Base-by-base conservation (phyloP, 2,888 invertebrate species). In the Baccha elongata region DNA sequence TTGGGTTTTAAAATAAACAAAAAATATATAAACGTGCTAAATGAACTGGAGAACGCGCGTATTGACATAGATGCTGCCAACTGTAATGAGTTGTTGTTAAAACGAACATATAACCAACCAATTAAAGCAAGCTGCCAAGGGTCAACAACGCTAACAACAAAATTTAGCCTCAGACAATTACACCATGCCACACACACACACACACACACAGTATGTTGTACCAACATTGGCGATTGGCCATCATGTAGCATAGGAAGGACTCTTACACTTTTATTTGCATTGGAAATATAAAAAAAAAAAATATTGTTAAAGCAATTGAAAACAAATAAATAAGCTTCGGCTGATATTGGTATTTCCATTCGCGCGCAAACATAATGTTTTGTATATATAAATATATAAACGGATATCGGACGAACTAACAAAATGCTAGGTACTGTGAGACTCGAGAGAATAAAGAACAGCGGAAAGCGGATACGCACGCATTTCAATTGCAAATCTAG, bases 401-500 rank as follows among this genome's bases (percentile, higher is more conserved):
- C 6, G 21, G n/a, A 11, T 5, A 37, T 3, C 8, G 3, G 29
- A 29, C 7, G 1, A 10, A 11, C 10, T 0, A 37, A 11, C 15
- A 15, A 40, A 58, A 40, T 8, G 15, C 58, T 23, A 37, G 58
- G 40, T 40, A 58, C 23, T 40, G 21, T 40, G 17, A 42, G 44
- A 8, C 3, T 5, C 6, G 10, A 44, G 10, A 3, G 19, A 10
- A 19, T 5, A 10, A 6, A 26, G 15, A 4, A 15, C 23, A 26
- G 15, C 26, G 58, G 58, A 40, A 58, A 58, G 40, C 58, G 15
- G 29, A 78, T 73, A 78, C 55, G 58, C 62, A 62, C 67, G 64
- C 83, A 83, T 83, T 83, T 76, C 78, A 83, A 83, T 83, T 78
- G 83, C 72, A 78, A 83, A 83, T 83, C 83, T 83, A 76, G 72